Percentiles rank a stretch among this genome's conserved stretches.
phyloP scores from a whole-genome alignment of 64 coral and sea anemone genomes.

The Astreopora myriophthalma region DNA sequence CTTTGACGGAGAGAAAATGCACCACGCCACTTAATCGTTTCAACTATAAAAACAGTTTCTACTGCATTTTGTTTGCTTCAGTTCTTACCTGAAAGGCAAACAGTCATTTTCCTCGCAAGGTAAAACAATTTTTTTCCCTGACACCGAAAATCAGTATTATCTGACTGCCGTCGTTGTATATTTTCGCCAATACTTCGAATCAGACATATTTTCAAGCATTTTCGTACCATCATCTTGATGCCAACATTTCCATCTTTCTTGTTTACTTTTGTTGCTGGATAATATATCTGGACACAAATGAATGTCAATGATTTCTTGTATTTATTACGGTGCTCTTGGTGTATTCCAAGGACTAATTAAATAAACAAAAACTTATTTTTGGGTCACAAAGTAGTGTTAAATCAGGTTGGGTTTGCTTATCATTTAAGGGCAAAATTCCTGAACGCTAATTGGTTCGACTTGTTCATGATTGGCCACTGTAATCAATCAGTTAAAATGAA shows the following conservation, averaged over 20 bases:
- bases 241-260: neutral
- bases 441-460: no score
- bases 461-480: no score
- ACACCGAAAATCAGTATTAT: neutral
- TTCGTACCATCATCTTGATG: no score
- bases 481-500: no score
- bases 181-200: no score
- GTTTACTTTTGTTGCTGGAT: neutral
- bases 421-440: no score
- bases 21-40: neutral
- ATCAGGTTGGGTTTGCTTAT: neutral
- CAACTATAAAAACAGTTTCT: neutral
- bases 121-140: neutral
- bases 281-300: no score
- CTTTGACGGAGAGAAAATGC: neutral
- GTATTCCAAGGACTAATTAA: neutral
- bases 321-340: neutral
- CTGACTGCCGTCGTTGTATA: no score
- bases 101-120: no score
- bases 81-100: no score
- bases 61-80: neutral
- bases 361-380: neutral
- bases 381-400: neutral
- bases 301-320: neutral
- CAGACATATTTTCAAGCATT: no score